Base-by-base conservation (phyloP, 2,113 vertebrate genomes). In the Agapornis roseicollis region DNA sequence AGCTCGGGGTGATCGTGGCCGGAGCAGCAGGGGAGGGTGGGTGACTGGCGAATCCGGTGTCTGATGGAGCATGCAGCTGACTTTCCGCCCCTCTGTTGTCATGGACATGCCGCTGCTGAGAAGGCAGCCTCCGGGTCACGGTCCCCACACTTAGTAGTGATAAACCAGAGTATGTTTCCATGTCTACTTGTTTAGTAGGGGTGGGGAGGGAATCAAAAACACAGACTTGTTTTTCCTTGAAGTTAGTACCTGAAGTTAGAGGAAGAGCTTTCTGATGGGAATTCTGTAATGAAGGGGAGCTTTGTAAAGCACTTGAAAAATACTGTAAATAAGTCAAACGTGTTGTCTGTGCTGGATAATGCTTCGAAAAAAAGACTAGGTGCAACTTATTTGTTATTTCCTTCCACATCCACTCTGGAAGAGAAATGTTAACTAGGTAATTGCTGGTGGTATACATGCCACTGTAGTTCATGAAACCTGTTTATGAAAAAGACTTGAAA, bases 261-360 rank as follows among this genome's bases (percentile, higher is more conserved):
- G 6, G 9, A 33, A 10, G 14, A 80, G 22, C 19, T 69, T 89
- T 42, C 8, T 56, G 31, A 2, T 4, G 17, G n/a, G 31, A 9
- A 3, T 61, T 60, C 2, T 23, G 8, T 37, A 61, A 13, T 17
- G 10, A 33, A 37, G 19, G 1, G 11, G 9, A 1, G 17, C 24
- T 53, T 86, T 73, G 8, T 63, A 24, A 88, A 61, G 25, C 8
- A 0, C 13, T 63, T 42, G 13, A 17, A 61, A 53, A 55, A 66
- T 14, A 17, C 4, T 1, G 1, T 6, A 3, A 9, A 10, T 35
- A 46, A 46, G 10, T 27, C 66, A 24, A 27, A 6, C 2, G 0
- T 4, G 16, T 20, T 5, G 39, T 63, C 9, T 68, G 10, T 15
- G 14, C 13, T 50, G 12, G 6, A 8, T 49, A 60, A 6, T 17